Base-by-base conservation (phyloP, 2,113 vertebrate species). In the Coturnix japonica region DNA sequence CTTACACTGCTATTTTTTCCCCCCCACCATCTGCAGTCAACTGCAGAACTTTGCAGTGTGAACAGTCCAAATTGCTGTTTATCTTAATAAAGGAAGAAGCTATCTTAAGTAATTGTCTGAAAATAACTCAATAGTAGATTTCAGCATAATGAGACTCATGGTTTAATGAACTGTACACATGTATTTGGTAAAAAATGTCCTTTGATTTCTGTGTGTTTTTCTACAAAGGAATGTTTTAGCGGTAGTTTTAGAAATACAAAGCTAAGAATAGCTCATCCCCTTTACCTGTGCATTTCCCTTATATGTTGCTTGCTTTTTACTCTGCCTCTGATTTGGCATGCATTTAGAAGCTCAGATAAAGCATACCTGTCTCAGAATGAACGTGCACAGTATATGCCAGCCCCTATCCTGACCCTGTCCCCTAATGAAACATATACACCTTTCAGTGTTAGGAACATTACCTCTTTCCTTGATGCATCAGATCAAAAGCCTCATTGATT, bases 401-500 rank as follows among this genome's bases (percentile, higher is more conserved):
- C 47, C 35, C 83, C 81, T 44, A 78, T 43, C 13, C 28, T 81
- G 57, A 61, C 37, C 44, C 8, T 11, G 22, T 54, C 56, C 85
- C 22, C 41, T 30, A 33, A 74, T 66, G 20, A 87, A 85, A n/a
- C 23, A 82, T 79, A 15, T 69, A 11, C 7, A 28, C 23, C 21
- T 69, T 91, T 73, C 22, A 39, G 0, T 61, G 67, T 41, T 81
- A 51, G 9, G 39, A 90, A 75, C 10, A 4, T 95, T 95, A 98
- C 98, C 98, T 98, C 65, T 98, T 96, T 47, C 98, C 98, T 49
- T 94, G 43, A 89, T 97, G 98, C 98, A 98, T 92, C 81, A 98
- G 95, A 43, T 98, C 97, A 95, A 98, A 98, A 67, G 97, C 98
- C 79, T 98, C 91, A 44, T 98, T 98, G 78, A 98, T 97, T 93